Base-by-base conservation (phyloP, 2,797 vertebrate genomes). In the Ispidina picta region DNA sequence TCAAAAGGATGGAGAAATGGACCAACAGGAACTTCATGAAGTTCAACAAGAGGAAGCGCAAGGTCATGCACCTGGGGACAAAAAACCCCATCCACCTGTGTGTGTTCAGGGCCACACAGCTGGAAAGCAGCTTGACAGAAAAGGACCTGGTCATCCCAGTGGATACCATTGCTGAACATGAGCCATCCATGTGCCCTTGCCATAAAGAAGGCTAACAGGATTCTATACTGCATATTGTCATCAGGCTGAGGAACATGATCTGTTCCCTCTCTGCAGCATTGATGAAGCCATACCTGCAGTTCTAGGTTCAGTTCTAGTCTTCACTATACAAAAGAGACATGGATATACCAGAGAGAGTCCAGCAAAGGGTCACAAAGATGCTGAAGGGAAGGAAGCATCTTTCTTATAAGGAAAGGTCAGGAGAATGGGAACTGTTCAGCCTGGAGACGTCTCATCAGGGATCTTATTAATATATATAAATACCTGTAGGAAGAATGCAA, bases 61-160 rank as follows among this genome's bases (percentile, higher is more conserved):
- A 64, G 11, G 25, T n/a, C 41, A 25, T 62, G 11, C n/a, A 62
- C 8, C 26, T 28, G 35, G 15, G 26, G 21, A 62, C 13, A 21
- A 62, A 49, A 3, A 55, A 31, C 8, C 7, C 28, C 35, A 16
- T 26, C 29, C 55, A 66, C 15, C 18, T 31, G 2, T 25, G 6
- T 7, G 4, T 19, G 13, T 9, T 55, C 33, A 18, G 22, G 15
- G 11, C 9, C 3, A 0, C 13, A 8, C 2, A 31, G 15, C 21
- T 62, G 21, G 33, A 69, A 81, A 69, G 18, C n/a, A 75, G n/a
- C 22, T 63, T 49, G 26, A 22, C 15, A 43, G n/a, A 56, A 68
- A 35, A 55, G 9, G 17, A 28, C 8, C 20, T 28, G 13, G 7
- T 10, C 3, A 6, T 56, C 28, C 25, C 39, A 11, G 5, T 70